Base-by-base conservation (phyloP, 2,888 invertebrate genomes). In the Abscondita cerata region DNA sequence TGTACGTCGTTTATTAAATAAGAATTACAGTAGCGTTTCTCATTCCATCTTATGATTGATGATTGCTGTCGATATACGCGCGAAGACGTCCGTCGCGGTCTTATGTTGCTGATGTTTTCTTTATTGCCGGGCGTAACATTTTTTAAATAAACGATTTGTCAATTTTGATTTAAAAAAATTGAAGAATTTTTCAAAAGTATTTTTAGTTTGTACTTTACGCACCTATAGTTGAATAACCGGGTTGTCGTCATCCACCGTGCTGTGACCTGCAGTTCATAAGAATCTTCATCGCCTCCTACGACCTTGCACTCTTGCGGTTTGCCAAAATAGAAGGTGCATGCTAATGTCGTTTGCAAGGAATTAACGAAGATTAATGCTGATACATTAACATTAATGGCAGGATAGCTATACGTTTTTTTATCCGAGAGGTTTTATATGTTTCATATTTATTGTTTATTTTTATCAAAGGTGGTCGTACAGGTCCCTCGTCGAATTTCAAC, bases 271-370 rank as follows among this genome's bases (percentile, higher is more conserved):
- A 44, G 44, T 44, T 44, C 44, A 44, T 16, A 18, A 18, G 44
- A 44, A 44, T 41, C 16, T 41, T 41, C 16, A 41, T 44, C 44
- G 44, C 18, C 44, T 44, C 44, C 44, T 16, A 44, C 44, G 44
- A 44, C 44, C 44, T 44, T 44, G 44, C 44, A 44, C 44, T 44
- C 44, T 44, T 44, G 44, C 44, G 44, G 44, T 44, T 41, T 44
- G 44, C 44, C 44, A 44, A 44, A 44, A 44, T 44, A 44, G 44
- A 18, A 19, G 44, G 19, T 44, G 44, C 44, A 44, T 18, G 44
- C 8, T 44, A 11, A 44, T 18, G 44, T 11, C 18, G 18, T n/a
- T n/a, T 16, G 19, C 2, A 19, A 6, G 18, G 44, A 44, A 44
- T 44, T 44, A 44, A 44, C 44, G 44, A 44, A 44, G 44, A 44